These are phyloP conservation scores for Archaeoteleia sp. DNA, from an alignment of 2,888 invertebrate species.

Conservation along the genomic window DNA sequence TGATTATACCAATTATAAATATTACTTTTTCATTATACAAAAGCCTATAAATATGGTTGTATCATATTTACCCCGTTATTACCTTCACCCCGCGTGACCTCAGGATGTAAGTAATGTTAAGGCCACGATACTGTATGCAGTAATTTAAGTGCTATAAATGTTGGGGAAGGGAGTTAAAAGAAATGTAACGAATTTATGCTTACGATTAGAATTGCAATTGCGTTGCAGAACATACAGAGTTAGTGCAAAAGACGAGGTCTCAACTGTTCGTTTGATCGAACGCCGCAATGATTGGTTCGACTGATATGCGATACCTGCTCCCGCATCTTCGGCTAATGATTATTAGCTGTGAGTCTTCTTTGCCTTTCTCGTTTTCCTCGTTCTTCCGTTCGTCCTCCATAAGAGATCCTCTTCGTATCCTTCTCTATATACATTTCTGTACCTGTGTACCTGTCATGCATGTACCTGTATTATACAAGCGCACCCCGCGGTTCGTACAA, in stretches of 20 bases:
- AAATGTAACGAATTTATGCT: no score
- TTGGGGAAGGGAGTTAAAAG: no score
- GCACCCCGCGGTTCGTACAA: constrained; percentile 57
- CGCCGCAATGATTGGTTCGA: constrained; percentile 66
- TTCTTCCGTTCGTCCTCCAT: constrained; percentile 48
- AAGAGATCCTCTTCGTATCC: constrained; percentile 40
- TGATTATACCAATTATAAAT: not conserved
- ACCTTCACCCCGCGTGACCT: no score
- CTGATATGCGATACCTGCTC: constrained; percentile 69
- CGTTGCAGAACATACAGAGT: constrained; percentile 31
- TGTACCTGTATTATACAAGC: constrained; percentile 53
- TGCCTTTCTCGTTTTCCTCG: constrained; percentile 54
- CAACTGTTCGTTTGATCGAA: constrained; percentile 60
- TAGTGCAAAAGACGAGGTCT: constrained; percentile 45
- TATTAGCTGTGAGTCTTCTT: constrained; percentile 63
- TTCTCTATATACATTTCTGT: no score
- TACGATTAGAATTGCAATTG: constrained; percentile 44
- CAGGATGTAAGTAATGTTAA: no score
- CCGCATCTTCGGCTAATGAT: constrained; percentile 68
- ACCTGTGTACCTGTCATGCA: constrained; percentile 53
- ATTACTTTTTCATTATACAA: not conserved
- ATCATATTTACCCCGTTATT: no score
- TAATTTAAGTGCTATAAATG: no score
- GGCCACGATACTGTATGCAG: no score
- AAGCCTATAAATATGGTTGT: not conserved